Base-by-base conservation (phyloP, 2,797 vertebrate genomes). In the Euthynnus affinis region DNA sequence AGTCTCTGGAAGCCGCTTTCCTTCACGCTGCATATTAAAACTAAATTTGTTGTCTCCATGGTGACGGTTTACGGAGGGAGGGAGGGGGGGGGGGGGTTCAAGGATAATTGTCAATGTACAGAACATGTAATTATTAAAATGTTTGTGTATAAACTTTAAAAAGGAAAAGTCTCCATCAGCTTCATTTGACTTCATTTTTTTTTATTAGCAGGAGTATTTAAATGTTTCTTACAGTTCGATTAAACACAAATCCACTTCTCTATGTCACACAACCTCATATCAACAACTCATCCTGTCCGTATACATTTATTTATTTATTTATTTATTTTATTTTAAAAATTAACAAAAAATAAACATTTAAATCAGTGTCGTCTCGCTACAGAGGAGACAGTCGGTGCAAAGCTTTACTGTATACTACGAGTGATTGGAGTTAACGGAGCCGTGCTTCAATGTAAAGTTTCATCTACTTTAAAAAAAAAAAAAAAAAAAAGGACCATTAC, bases 211-310 rank as follows among this genome's bases (percentile, higher is more conserved):
- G 10, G 15, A 34, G 3, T 14, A 56, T 67, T 74, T n/a, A 40
- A 73, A 69, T 48, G 4, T 72, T 72, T 71, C 25, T 81, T 67
- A 60, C 61, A 80, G 32, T 40, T n/a, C n/a, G n/a, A n/a, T n/a
- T n/a, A n/a, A n/a, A 72, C 13, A 56, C 15, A 22, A 27, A 60
- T 18, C 53, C 9, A 46, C 37, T 49, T 49, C 49, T 17, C 63
- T 62, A 5, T 51, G 22, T 56, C 2, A 0, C 63, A 48, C 37
- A 12, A 1, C 13, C 44, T 64, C 70, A 9, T 3, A 40, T 52
- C 12, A 70, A 57, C 46, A 32, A 3, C 9, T 60, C 51, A 61
- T 46, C 18, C 70, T 17, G 17, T 61, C 34, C 34, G 57, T 5
- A 32, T 25, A 74, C 34, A 57, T 13, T 40, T 40, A 3, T 12